Evolutionary conservation across 2,797 vertebrate genomes (phyloP).

Genomic region (Hypotaenidia okinawae): DNA sequence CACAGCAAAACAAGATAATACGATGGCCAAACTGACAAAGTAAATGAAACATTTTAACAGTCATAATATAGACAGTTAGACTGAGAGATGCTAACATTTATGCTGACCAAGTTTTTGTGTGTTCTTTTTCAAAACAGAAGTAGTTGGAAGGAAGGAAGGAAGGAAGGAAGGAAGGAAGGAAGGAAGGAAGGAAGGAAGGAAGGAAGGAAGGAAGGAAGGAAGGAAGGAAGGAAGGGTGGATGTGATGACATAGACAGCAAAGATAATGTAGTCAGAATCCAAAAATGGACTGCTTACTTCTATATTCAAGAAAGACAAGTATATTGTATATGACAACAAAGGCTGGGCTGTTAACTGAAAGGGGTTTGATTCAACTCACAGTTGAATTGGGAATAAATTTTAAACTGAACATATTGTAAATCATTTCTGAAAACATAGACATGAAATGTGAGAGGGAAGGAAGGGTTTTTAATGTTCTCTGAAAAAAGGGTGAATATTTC

Average conservation of each 20-base stretch:
- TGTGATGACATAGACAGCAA: neutral
- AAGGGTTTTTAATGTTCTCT: neutral
- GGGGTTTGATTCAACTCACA: neutral
- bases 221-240: neutral
- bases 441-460: neutral
- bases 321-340: neutral
- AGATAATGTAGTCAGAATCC: neutral
- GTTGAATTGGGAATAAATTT: neutral
- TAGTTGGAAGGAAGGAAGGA: neutral
- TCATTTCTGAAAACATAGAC: neutral
- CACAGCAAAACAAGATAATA: neutral
- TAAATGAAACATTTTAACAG: neutral
- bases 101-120: neutral
- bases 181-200: accelerated
- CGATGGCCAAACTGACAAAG: neutral
- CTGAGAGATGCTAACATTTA: neutral
- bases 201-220: accelerated
- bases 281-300: neutral
- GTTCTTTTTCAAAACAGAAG: neutral
- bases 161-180: neutral
- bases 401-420: neutral
- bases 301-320: neutral
- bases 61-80: neutral
- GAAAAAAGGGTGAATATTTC: neutral
- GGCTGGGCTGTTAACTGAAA: neutral